Conservation (phyloP, 2,113 vertebrate genomes). For the Drymodes brunneopygia region DNA sequence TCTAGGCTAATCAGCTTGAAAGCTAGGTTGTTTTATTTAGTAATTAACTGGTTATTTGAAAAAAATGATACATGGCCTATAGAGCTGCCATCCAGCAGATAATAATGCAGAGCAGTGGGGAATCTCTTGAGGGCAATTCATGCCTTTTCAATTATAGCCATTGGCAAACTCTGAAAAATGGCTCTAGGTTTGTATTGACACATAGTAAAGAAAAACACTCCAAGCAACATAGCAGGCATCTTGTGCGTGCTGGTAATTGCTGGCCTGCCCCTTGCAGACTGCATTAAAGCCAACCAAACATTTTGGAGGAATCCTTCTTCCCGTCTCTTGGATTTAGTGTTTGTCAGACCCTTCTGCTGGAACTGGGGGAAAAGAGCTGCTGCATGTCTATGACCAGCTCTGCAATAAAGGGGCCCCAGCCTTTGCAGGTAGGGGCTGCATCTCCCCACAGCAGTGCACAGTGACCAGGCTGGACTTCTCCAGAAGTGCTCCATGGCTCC, state of each 20-base stretch:
- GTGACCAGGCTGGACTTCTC: not conserved
- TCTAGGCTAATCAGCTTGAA: conserved; percentile 90
- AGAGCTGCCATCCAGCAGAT: conserved; percentile 71
- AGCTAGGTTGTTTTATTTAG: conserved; percentile 83
- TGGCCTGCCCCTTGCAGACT: not conserved
- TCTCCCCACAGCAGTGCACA: not conserved
- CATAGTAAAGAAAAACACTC: conserved; percentile 54
- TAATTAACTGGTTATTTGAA: conserved; percentile 92
- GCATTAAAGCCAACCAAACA: not conserved
- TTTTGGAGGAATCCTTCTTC: not conserved
- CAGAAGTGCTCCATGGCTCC: not conserved
- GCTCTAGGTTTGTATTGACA: conserved; percentile 69
- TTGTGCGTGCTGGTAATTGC: conserved; percentile 56
- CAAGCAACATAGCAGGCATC: conserved; percentile 22
- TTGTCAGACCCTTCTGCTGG: not conserved
- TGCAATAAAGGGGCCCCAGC: not conserved
- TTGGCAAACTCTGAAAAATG: conserved; percentile 74
- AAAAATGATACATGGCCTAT: conserved; percentile 83
- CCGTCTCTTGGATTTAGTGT: not conserved
- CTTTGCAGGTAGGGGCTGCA: not conserved
- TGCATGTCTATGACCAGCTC: rapidly evolving
- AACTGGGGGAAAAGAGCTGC: not conserved
- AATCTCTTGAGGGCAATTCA: conserved; percentile 70
- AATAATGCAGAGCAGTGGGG: conserved; percentile 63
- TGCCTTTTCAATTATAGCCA: conserved; percentile 72